Evolutionary conservation across 2,113 vertebrate genomes (phyloP), one percentile per base, ranked within the genome.

Genomic region (Microtus oregoni): DNA sequence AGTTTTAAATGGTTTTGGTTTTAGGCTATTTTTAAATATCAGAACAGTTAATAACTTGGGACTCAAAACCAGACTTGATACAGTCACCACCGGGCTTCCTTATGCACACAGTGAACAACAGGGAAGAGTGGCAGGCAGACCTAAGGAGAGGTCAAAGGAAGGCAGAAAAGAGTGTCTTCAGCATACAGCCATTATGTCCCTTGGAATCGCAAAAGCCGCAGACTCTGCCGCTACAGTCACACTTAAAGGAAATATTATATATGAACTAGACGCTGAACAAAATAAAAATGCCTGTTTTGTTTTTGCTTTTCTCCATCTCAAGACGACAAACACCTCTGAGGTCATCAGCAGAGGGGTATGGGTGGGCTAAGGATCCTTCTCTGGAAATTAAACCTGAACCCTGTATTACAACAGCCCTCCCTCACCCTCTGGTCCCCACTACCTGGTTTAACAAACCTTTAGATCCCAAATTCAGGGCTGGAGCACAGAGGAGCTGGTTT

Each of bases 11-110:
- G 26, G 41, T 78, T 89, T 96, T 86, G 67, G 30, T 82, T 86
- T 96, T 50, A 85, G 75, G 26, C 89, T 82, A 82, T 9, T 52
- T 93, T 52, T 93, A 88, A 88, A 44, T 4, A 82, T 58, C 73
- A 65, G 63, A 90, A 65, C 20, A 52, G 19, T 77, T 90, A 44
- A 20, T 89, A 76, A 89, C 38, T 61, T 5, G 4, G 28, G 38
- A 75, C 61, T 28, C 26, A 58, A 76, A 76, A 61, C 12, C 32
- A 72, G 41, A 17, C 9, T 52, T 72, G 67, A 89, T 41, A 30
- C 0, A 55, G 22, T 41, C 50, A 41, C 26, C 22, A 17, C 8
- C 0, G 12, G 68, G 50, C 86, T 73, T 73, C 68, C 41, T 7
- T 24, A 14, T n/a, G 19, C 28, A 24, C 30, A 86, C 44, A 52